phyloP scores from a whole-genome alignment of 2,113 vertebrate genomes.

The Oryzias curvinotus region DNA sequence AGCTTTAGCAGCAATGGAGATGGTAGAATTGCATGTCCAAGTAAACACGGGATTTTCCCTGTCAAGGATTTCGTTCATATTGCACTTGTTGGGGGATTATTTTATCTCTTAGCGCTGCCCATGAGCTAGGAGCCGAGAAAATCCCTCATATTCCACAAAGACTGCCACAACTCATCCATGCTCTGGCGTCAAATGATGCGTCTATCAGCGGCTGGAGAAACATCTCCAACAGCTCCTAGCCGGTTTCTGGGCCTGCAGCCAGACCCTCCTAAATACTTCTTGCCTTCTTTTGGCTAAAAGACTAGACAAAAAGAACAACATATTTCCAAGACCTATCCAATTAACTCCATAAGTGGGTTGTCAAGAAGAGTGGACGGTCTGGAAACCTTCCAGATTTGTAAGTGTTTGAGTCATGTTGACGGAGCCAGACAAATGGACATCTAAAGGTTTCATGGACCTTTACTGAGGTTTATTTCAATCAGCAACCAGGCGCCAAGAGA shows the following conservation, averaged over 20 bases:
- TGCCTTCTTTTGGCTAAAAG: conserved; percentile 30
- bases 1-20: conserved; percentile 21
- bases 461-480: conserved; percentile 3
- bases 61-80: conserved; percentile 62
- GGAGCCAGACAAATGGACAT: not conserved
- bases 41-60: conserved; percentile 64
- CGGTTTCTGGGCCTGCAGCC: conserved; percentile 41
- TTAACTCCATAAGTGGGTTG: conserved; percentile 19
- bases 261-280: conserved; percentile 23
- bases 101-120: conserved; percentile 46
- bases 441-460: conserved; percentile 18
- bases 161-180: conserved; percentile 53
- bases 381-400: conserved; percentile 6
- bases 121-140: conserved; percentile 55
- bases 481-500: not conserved
- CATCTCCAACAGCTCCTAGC: conserved; percentile 42
- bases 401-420: conserved; percentile 1
- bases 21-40: conserved; percentile 36
- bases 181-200: conserved; percentile 60
- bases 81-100: conserved; percentile 69
- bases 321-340: conserved; percentile 38
- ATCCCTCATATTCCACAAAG: conserved; percentile 59
- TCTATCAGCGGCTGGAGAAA: conserved; percentile 51
- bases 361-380: conserved; percentile 9
- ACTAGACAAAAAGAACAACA: conserved; percentile 36